Evolutionary conservation across 2,888 invertebrate species (phyloP).

Genomic region (Ophonus ardosiacus): DNA sequence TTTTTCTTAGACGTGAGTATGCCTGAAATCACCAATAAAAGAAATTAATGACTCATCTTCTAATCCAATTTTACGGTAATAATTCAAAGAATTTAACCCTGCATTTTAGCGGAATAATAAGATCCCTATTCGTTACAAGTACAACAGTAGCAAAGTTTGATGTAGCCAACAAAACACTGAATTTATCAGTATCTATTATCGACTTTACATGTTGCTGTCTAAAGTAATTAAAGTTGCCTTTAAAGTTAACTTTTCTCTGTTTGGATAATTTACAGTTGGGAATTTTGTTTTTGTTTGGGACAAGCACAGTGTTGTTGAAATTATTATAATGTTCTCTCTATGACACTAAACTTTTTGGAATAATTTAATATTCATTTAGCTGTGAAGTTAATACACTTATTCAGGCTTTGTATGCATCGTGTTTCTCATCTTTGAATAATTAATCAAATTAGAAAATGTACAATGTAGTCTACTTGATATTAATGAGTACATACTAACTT

Average conservation of each 20-base stretch:
- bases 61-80: no score
- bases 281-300: conserved; percentile 30
- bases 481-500: conserved; percentile 11
- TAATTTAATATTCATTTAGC: conserved; percentile 38
- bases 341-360: conserved; percentile 36
- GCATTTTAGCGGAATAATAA: no score
- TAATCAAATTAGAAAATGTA: conserved; percentile 27
- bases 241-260: conserved; percentile 35
- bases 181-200: conserved; percentile 41
- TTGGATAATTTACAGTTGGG: conserved; percentile 33
- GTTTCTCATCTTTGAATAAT: conserved; percentile 36
- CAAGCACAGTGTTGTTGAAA: conserved; percentile 19
- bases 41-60: no score
- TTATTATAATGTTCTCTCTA: conserved; percentile 31
- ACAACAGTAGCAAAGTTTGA: not conserved
- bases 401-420: conserved; percentile 33
- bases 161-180: conserved; percentile 20
- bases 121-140: no score
- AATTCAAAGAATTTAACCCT: no score
- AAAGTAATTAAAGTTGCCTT: conserved; percentile 22
- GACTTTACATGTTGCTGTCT: conserved; percentile 30
- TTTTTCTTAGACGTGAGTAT: no score
- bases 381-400: conserved; percentile 29
- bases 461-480: not conserved
- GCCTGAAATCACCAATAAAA: no score